phyloP scores from a whole-genome alignment of 2,797 vertebrate genomes.

The Chromis chromis region DNA sequence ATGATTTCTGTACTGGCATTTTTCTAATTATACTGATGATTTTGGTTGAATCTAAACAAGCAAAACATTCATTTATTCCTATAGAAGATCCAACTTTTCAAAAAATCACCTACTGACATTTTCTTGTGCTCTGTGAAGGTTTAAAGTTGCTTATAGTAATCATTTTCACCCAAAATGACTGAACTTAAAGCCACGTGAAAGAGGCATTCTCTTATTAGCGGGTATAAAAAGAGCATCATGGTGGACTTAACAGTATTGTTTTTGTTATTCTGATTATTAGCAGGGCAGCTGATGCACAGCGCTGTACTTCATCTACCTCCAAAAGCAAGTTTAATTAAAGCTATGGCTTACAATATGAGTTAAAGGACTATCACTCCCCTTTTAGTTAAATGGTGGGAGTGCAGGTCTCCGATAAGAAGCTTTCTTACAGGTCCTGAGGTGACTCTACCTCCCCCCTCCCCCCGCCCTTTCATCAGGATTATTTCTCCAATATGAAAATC shows the following conservation, averaged over 20 bases:
- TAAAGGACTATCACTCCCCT: slow-evolving; percentile 74
- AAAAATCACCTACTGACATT: no score
- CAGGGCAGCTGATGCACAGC: slow-evolving; percentile 24
- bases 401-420: slow-evolving; percentile 79
- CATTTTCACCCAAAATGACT: no score
- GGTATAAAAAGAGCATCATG: slow-evolving; percentile 3
- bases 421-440: slow-evolving; percentile 80
- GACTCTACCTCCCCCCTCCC: slow-evolving; percentile 51
- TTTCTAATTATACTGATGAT: not conserved
- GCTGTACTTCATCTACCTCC: slow-evolving; percentile 44
- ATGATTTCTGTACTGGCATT: no score
- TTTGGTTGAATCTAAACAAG: not conserved
- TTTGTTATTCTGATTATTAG: slow-evolving; percentile 45
- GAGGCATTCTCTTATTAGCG: not conserved
- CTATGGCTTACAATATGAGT: slow-evolving; percentile 56
- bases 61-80: not conserved
- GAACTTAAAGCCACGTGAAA: no score
- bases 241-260: slow-evolving; percentile 31
- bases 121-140: no score
- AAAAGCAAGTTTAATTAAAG: slow-evolving; percentile 77
- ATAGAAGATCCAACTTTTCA: not conserved
- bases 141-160: no score
- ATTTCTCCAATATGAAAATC: slow-evolving; percentile 83
- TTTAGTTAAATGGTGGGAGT: slow-evolving; percentile 72
- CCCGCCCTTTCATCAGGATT: slow-evolving; percentile 74